A percentile compares a stretch with the other conserved stretches of the same genome.
phyloP scores from a whole-genome alignment of 2,113 vertebrate species.

The Nematolebias whitei region DNA sequence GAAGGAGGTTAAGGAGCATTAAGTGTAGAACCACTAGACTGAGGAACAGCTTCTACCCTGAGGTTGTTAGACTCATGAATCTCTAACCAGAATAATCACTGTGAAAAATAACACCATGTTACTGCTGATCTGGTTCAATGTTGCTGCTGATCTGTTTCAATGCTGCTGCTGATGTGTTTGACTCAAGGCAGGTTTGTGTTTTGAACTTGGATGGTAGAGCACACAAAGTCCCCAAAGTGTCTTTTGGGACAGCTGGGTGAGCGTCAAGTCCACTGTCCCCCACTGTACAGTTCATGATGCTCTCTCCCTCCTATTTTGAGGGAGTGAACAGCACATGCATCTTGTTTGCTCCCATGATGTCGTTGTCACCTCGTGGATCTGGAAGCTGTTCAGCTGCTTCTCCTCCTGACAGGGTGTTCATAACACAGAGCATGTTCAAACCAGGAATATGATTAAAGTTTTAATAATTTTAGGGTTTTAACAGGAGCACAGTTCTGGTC shows the following conservation, averaged over 20 bases:
- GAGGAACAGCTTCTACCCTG: too few species aligned
- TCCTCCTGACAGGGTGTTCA: slow-evolving; percentile 14
- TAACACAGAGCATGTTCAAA: slow-evolving; percentile 6
- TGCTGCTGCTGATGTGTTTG: neutral
- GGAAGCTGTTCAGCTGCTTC: slow-evolving; percentile 29
- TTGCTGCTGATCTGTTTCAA: too few species aligned
- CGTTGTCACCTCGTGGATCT: slow-evolving; percentile 18
- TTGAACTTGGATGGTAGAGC: neutral
- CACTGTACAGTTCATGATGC: neutral
- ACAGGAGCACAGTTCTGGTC: neutral
- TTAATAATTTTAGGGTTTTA: neutral
- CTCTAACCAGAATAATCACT: too few species aligned
- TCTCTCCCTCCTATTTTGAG: slow-evolving; percentile 23
- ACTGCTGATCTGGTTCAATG: too few species aligned
- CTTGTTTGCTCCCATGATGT: slow-evolving; percentile 25
- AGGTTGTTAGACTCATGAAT: too few species aligned
- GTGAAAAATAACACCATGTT: too few species aligned
- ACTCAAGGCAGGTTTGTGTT: slow-evolving; percentile 5
- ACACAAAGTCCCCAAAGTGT: too few species aligned
- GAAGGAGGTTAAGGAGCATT: too few species aligned
- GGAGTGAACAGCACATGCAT: slow-evolving; percentile 28
- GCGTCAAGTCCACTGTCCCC: too few species aligned
- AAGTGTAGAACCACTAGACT: too few species aligned
- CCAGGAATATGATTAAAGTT: neutral
- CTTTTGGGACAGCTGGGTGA: too few species aligned